Conservation (phyloP, 2,113 vertebrate genomes). For the Labrus mixtus region DNA sequence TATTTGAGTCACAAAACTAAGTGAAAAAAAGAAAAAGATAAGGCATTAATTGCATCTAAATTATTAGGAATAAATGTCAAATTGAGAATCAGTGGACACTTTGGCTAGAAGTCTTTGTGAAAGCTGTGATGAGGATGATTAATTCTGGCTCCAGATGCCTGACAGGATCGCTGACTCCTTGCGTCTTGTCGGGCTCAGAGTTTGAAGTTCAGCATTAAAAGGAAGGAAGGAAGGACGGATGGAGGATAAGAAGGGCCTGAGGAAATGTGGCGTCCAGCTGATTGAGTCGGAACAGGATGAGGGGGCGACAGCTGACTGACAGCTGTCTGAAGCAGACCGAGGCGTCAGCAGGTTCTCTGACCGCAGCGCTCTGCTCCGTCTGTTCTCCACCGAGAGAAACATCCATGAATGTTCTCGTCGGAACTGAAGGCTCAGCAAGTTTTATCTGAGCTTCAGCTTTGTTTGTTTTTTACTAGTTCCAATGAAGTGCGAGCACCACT, state of each 20-base stretch:
- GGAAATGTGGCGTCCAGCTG: constrained; percentile 36
- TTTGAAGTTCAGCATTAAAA: constrained; percentile 28
- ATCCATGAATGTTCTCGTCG: neutral
- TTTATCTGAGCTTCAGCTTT: constrained; percentile 29
- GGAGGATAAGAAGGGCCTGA: neutral
- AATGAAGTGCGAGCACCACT: neutral
- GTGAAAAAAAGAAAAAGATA: too few relatives aligned
- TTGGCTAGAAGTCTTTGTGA: constrained; percentile 8
- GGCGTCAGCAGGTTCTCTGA: constrained; percentile 12
- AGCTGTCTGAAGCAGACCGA: constrained; percentile 7
- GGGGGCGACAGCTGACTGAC: constrained; percentile 37
- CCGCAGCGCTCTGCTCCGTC: neutral
- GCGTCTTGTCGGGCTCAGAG: neutral
- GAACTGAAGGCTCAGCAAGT: constrained; percentile 31
- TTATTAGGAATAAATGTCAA: too few relatives aligned
- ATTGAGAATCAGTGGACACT: too few relatives aligned
- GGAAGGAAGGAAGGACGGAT: too few relatives aligned
- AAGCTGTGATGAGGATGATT: neutral
- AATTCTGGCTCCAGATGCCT: constrained; percentile 1
- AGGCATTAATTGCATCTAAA: too few relatives aligned
- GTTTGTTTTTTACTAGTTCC: constrained; percentile 1
- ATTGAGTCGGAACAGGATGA: constrained; percentile 12
- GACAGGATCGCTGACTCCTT: neutral
- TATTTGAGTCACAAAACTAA: too few relatives aligned
- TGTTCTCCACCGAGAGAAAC: constrained; percentile 3